These are phyloP conservation scores for Tetranychus piercei DNA, from an alignment of 2,888 invertebrate species.

Conservation along the genomic window DNA sequence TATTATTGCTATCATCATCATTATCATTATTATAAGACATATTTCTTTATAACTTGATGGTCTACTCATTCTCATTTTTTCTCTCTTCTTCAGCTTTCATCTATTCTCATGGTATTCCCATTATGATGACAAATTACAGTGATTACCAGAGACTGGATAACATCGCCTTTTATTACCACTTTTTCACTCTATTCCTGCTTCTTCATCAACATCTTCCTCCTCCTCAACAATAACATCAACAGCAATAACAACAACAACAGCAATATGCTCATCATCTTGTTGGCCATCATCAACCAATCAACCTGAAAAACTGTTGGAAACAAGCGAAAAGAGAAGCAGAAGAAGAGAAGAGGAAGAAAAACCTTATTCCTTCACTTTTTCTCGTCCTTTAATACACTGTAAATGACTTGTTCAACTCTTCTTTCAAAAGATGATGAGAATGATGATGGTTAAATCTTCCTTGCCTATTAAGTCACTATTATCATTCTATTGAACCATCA, in stretches of 20 bases:
- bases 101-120: background rate
- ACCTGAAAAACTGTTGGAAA: background rate
- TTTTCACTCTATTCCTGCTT: background rate
- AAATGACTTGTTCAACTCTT: background rate
- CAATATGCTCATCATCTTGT: background rate
- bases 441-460: background rate
- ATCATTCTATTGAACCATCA: background rate
- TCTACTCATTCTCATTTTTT: background rate
- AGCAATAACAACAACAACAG: background rate
- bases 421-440: background rate
- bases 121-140: background rate
- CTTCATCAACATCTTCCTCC: background rate
- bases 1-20: background rate
- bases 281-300: background rate
- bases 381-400: background rate
- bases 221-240: background rate
- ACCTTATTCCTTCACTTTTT: conserved; percentile 3
- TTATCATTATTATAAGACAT: background rate
- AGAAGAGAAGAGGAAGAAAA: conserved; percentile 2
- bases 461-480: background rate
- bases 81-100: background rate
- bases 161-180: background rate
- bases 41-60: background rate
- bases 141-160: background rate
- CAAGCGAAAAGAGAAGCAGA: background rate